Evolutionary conservation across 2,888 invertebrate species (phyloP).

Genomic region (Monochamus alternatus): DNA sequence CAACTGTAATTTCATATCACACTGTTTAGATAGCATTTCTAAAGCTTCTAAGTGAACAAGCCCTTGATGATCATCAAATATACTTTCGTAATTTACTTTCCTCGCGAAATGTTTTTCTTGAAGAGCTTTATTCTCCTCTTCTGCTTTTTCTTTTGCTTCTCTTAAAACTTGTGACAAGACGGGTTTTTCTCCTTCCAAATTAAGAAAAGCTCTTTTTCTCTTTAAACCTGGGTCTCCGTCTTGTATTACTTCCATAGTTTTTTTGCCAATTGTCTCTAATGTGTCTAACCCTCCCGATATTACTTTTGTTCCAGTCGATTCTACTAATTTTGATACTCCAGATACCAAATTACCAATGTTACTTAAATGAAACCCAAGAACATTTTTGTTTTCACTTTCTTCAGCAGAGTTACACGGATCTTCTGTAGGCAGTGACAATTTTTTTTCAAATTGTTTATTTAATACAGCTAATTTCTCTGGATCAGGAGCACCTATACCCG

Average conservation of each 20-base stretch:
- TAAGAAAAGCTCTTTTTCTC: conserved; percentile 82
- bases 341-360: conserved; percentile 78
- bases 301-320: conserved; percentile 76
- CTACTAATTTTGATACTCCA: conserved; percentile 81
- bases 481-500: conserved; percentile 87
- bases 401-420: conserved; percentile 16
- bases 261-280: conserved; percentile 93
- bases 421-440: conserved; percentile 32
- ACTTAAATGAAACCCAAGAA: conserved; percentile 67
- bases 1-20: conserved; percentile 81
- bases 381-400: conserved; percentile 16
- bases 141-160: conserved; percentile 83
- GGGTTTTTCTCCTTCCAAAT: conserved; percentile 76
- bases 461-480: conserved; percentile 83
- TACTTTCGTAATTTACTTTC: conserved; percentile 80
- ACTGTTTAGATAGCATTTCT: conserved; percentile 91
- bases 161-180: conserved; percentile 78
- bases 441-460: conserved; percentile 59
- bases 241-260: conserved; percentile 94
- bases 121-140: conserved; percentile 71
- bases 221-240: conserved; percentile 93
- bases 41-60: conserved; percentile 92
- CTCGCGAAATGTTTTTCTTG: conserved; percentile 72
- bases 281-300: conserved; percentile 89
- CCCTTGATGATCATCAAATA: conserved; percentile 92